Conservation (phyloP, 2,113 vertebrate species). For the Jacana jacana region DNA sequence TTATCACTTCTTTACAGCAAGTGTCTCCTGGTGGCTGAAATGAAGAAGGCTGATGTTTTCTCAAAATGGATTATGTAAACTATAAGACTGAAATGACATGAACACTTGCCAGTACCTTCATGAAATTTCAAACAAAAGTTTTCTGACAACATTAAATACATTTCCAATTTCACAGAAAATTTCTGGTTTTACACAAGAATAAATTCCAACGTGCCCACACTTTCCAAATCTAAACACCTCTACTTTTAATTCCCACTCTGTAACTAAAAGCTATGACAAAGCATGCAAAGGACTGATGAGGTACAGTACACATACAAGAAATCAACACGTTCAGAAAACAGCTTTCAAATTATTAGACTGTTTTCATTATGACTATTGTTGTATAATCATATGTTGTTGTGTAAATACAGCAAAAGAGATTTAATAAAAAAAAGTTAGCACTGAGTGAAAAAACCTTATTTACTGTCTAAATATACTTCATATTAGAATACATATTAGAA, state of each 20-base stretch:
- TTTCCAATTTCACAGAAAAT: neutral
- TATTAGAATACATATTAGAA: neutral
- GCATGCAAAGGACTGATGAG: neutral
- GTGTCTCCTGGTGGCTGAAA: constrained; percentile 56
- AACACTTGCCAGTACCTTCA: neutral
- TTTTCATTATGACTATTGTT: neutral
- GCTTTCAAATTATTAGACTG: neutral
- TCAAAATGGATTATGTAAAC: neutral
- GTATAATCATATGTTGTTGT: neutral
- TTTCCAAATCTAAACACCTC: neutral
- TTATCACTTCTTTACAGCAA: constrained; percentile 20
- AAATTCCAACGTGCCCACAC: neutral
- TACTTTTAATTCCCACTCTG: neutral
- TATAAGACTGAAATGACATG: neutral
- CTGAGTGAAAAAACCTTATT: neutral
- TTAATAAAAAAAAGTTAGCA: neutral
- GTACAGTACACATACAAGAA: neutral
- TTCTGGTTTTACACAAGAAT: neutral
- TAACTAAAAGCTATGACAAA: neutral
- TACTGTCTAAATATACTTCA: neutral
- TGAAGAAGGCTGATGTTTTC: neutral
- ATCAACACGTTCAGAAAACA: neutral
- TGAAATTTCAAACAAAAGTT: neutral
- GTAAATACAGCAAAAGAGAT: neutral
- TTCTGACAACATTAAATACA: neutral